A percentile compares a stretch with the other conserved stretches of the same genome.
phyloP scores from a whole-genome alignment of 2,113 vertebrate genomes.

The Pedetes capensis region DNA sequence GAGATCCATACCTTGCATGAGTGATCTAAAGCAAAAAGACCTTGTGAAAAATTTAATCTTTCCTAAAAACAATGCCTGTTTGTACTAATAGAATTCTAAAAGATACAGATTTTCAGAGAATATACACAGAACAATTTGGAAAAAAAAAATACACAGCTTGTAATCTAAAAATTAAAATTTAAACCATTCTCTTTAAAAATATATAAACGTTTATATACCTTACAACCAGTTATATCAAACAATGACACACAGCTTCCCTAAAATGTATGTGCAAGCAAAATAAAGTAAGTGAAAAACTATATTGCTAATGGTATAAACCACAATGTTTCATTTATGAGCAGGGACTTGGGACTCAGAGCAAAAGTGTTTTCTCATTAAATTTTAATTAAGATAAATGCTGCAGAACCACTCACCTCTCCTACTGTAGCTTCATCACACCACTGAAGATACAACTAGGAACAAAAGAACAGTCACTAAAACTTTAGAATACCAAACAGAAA shows the following conservation, averaged over 20 bases:
- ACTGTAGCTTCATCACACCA: constrained; percentile 97
- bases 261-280: constrained; percentile 86
- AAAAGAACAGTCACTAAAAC: constrained; percentile 82
- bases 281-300: constrained; percentile 85
- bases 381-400: constrained; percentile 96
- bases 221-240: constrained; percentile 81
- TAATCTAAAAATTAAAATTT: constrained; percentile 75
- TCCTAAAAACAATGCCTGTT: constrained; percentile 46
- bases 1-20: constrained; percentile 86
- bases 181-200: constrained; percentile 77
- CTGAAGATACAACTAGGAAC: constrained; percentile 93
- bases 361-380: constrained; percentile 95
- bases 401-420: constrained; percentile 91
- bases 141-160: constrained; percentile 28
- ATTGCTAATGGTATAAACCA: constrained; percentile 88
- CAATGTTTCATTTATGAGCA: constrained; percentile 96
- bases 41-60: constrained; percentile 16
- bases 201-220: constrained; percentile 73
- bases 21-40: constrained; percentile 83
- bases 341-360: constrained; percentile 88
- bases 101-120: constrained; percentile 39
- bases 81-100: constrained; percentile 47
- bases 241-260: constrained; percentile 82
- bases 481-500: constrained; percentile 73
- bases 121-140: constrained; percentile 34